Evolutionary conservation across 2,113 vertebrate species (phyloP).

Genomic region (Tenrec ecaudatus): DNA sequence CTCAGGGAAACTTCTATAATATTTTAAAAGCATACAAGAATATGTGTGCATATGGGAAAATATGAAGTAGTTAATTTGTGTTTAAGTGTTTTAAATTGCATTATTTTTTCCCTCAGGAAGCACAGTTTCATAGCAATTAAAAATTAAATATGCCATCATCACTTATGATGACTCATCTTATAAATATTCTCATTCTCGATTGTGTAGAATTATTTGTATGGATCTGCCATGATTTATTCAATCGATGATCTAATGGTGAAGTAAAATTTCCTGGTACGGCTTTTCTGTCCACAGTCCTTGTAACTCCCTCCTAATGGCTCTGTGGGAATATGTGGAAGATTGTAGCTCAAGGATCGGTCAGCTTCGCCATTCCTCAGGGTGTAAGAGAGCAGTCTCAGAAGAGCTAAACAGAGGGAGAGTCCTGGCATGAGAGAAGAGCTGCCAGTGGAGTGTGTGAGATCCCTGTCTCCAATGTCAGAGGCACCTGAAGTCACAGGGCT

Average conservation of each 20-base stretch:
- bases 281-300: no score
- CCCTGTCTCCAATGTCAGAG: no score
- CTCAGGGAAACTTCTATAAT: not conserved
- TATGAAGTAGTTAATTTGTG: slow-evolving; percentile 23
- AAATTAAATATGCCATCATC: not conserved
- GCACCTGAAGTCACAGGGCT: no score
- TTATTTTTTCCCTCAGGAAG: slow-evolving; percentile 44
- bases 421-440: no score
- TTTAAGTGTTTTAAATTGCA: slow-evolving; percentile 50
- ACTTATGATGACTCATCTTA: not conserved
- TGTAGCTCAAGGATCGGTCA: no score
- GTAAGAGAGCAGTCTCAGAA: no score
- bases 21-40: slow-evolving; percentile 1
- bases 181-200: not conserved
- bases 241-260: not conserved
- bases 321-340: no score
- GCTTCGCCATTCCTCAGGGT: no score
- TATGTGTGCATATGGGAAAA: slow-evolving; percentile 41
- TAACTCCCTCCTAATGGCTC: no score
- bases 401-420: no score
- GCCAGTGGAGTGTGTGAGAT: no score
- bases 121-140: slow-evolving; percentile 29
- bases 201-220: not conserved
- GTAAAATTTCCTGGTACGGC: not conserved
- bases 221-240: not conserved